These are phyloP conservation scores for Drosophila auraria DNA, from an alignment of 1,140 invertebrate genomes.

Conservation along the genomic window DNA sequence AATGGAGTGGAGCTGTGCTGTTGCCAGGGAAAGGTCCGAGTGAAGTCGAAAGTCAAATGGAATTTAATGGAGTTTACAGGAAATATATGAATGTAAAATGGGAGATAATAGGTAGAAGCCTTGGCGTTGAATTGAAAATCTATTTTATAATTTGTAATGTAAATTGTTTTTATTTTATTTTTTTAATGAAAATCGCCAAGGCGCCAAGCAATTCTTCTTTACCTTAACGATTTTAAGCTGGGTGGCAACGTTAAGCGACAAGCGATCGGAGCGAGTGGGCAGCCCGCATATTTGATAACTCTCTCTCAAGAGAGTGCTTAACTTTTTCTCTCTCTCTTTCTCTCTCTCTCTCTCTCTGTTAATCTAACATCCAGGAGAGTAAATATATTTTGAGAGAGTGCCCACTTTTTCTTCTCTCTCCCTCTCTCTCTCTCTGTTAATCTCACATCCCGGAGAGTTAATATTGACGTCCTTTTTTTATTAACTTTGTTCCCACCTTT, in stretches of 20 bases:
- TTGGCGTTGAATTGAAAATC: no score
- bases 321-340: no score
- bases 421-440: no score
- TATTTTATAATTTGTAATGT: no score
- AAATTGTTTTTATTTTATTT: no score
- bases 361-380: not conserved
- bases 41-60: not conserved
- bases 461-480: not conserved
- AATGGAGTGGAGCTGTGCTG: constrained; percentile 8
- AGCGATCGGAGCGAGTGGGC: not conserved
- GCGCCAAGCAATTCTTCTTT: no score
- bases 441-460: not conserved
- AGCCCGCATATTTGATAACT: not conserved
- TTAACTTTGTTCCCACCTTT: constrained; percentile 26
- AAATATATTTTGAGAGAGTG: not conserved
- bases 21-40: not conserved
- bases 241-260: not conserved
- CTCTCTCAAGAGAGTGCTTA: not conserved
- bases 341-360: no score
- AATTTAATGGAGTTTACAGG: constrained; percentile 15
- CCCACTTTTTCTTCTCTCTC: no score
- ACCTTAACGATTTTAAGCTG: not conserved
- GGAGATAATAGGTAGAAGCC: no score
- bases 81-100: not conserved
- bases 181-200: no score